Percentiles rank a stretch among this genome's conserved stretches.
Evolutionary conservation across 2,797 vertebrate species (phyloP).

Genomic region (Hippoglossus hippoglossus): DNA sequence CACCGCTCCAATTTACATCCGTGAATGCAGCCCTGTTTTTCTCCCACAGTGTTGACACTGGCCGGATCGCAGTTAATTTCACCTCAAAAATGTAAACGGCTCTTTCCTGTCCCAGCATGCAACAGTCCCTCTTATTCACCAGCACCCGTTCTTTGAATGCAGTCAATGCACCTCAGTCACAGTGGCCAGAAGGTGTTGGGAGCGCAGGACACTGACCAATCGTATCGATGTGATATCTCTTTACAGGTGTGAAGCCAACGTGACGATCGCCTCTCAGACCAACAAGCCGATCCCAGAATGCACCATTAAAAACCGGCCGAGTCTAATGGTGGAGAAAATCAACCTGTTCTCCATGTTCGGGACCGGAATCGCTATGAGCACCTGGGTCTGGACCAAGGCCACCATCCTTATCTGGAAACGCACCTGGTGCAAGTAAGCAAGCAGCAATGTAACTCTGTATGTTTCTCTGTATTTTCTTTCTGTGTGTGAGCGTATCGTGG

Average conservation of each 20-base stretch:
- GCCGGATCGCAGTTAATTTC: conserved; percentile 51
- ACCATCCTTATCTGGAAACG: conserved; percentile 98
- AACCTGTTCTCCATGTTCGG: conserved; percentile 99
- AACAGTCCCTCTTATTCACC: conserved; percentile 47
- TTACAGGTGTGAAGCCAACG: conserved; percentile 95
- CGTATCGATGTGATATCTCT: conserved; percentile 3
- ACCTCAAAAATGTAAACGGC: conserved; percentile 62
- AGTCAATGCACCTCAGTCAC: conserved; percentile 29
- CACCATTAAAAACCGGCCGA: conserved; percentile 96
- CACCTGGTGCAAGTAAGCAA: conserved; percentile 94
- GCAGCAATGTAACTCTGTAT: too few species aligned
- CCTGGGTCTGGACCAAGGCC: conserved; percentile 99
- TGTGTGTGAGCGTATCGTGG: too few species aligned
- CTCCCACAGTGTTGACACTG: conserved; percentile 61
- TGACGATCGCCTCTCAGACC: conserved; percentile 95
- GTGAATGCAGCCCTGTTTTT: conserved; percentile 58
- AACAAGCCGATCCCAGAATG: conserved; percentile 97
- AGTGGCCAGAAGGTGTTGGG: conserved; percentile 1
- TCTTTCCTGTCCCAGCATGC: conserved; percentile 33
- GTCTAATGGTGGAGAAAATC: conserved; percentile 97
- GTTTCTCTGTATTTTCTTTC: too few species aligned
- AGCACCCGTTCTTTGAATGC: conserved; percentile 25
- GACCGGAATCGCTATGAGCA: conserved; percentile 97
- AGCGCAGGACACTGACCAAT: neutral
- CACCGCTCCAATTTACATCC: conserved; percentile 32